Base-by-base conservation (phyloP, 2,797 vertebrate species). In the Eupleurogrammus muticus region DNA sequence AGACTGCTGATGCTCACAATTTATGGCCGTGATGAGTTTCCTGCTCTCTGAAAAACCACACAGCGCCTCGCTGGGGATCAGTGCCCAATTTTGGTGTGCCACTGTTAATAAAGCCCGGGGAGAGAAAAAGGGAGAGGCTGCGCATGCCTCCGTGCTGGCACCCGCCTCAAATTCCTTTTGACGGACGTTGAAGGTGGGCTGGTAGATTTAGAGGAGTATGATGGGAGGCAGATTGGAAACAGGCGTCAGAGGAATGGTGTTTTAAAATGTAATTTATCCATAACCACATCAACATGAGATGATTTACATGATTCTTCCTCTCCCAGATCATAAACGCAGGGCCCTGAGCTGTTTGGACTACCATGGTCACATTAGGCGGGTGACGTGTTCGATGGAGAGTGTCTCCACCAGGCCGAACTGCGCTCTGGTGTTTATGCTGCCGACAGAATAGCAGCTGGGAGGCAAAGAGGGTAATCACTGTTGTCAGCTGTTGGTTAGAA, bases 1-100 rank as follows among this genome's bases (percentile, higher is more conserved):
- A 86, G 80, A 86, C 83, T 87, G 91, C 92, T 92, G 89, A 91
- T 91, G 79, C 86, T 90, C 87, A 82, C 84, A 84, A 90, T 92
- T 93, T 94, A 89, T 60, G 77, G 77, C 77, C 34, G 32, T 85
- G 84, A 92, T 92, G 88, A 92, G 83, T 85, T 87, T 93, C 84
- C 90, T 90, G 53, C 85, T 91, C 74, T 69, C 86, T 84, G 80
- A 80, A 90, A 89, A 90, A 82, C 77, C 74, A 89, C 79, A 81
- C 87, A 44, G 60, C 55, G 69, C 76, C 75, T 85, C 56, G 42
- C 68, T 57, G 79, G 82, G 75, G 81, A 87, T 83, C 80, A 75
- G 84, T 80, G 84, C 82, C 80, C 81, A 81, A 77, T 80, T 86
- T 63, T 87, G 77, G 67, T 28, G 56, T 88, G 81, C 74, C 84